Evolutionary conservation across 1,140 invertebrate genomes (phyloP).

Genomic region (Idris sp.): DNA sequence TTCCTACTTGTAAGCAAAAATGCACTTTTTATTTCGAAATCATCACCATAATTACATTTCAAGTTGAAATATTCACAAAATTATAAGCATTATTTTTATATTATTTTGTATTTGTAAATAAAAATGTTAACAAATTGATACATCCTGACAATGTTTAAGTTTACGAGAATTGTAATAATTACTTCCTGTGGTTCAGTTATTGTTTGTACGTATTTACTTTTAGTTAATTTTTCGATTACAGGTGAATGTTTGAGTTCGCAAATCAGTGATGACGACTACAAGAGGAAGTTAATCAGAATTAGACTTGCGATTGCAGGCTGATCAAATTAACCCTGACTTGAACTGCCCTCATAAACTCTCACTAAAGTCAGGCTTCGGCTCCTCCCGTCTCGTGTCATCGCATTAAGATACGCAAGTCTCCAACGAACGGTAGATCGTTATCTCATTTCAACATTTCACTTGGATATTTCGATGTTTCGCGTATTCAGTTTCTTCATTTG

Average conservation of each 20-base stretch:
- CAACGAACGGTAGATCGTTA: constrained; percentile 61
- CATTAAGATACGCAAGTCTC: constrained; percentile 60
- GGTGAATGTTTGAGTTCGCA: constrained; percentile 22
- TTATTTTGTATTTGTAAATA: background rate
- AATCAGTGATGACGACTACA: constrained; percentile 50
- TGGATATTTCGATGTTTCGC: constrained; percentile 54
- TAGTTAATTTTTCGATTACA: constrained; percentile 39
- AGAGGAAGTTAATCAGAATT: constrained; percentile 74
- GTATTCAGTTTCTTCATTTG: constrained; percentile 51
- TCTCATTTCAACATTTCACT: constrained; percentile 60
- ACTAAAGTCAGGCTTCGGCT: constrained; percentile 75
- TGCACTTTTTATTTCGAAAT: constrained; percentile 59
- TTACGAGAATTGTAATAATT: constrained; percentile 23
- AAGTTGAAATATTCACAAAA: constrained; percentile 4
- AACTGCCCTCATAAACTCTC: constrained; percentile 76
- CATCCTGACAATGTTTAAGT: constrained; percentile 3
- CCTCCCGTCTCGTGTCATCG: constrained; percentile 75
- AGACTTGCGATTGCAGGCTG: constrained; percentile 74
- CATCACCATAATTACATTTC: constrained; percentile 18
- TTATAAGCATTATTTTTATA: constrained; percentile 9
- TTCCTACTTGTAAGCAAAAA: constrained; percentile 39
- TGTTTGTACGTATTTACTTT: too few relatives aligned
- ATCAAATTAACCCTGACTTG: constrained; percentile 76
- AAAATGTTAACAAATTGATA: too few relatives aligned
- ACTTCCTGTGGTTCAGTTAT: too few relatives aligned